Conservation (phyloP, 2,888 invertebrate species). For the Monochamus alternatus region DNA sequence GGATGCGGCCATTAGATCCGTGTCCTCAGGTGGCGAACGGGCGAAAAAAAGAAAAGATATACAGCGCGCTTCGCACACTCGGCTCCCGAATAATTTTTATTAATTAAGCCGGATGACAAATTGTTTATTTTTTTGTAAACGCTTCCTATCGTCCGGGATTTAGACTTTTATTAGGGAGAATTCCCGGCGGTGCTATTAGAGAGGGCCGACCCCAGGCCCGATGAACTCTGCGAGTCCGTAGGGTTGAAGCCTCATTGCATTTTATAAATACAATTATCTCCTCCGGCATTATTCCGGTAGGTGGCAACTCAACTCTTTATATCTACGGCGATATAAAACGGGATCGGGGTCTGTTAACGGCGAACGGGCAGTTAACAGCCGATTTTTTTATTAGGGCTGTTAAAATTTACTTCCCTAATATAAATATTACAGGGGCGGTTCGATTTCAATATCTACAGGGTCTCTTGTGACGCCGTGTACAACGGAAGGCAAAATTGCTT, state of each 20-base stretch:
- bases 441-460: no score
- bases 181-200: conserved; percentile 66
- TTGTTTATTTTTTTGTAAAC: conserved; percentile 62
- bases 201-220: conserved; percentile 34
- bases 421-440: no score
- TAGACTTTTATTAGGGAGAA: conserved; percentile 65
- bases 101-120: conserved; percentile 67
- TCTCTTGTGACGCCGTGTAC: no score
- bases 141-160: conserved; percentile 62
- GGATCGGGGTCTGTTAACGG: background rate
- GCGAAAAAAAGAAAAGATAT: conserved; percentile 31
- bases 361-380: no score
- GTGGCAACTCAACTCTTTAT: conserved; percentile 21
- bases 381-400: no score
- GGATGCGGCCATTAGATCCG: conserved; percentile 7
- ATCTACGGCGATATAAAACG: background rate
- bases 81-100: conserved; percentile 62
- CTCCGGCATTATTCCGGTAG: conserved; percentile 31
- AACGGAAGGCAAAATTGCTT: no score
- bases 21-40: conserved; percentile 45
- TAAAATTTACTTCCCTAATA: no score
- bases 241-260: conserved; percentile 60
- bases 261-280: conserved; percentile 61
- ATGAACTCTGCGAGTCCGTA: conserved; percentile 58
- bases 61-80: conserved; percentile 41